Percentiles rank a stretch among this genome's conserved stretches.
Evolutionary conservation across 2,888 invertebrate species (phyloP).

Genomic region (Charanyca ferruginea): DNA sequence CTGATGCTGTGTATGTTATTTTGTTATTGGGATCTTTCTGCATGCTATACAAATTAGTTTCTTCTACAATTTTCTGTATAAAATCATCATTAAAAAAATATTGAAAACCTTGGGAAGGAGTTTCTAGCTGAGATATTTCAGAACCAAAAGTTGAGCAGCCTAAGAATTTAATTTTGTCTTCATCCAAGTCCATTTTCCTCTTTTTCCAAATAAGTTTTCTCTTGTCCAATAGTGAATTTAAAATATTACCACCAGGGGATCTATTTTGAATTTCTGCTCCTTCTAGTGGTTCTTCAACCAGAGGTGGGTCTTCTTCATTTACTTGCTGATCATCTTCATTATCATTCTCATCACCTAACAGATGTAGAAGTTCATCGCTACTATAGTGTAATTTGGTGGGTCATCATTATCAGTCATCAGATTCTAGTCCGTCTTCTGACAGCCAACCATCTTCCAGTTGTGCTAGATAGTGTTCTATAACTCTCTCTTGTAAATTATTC

Average conservation of each 20-base stretch:
- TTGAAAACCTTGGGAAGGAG: slow-evolving; percentile 23
- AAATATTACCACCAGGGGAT: slow-evolving; percentile 24
- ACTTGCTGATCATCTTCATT: slow-evolving; percentile 41
- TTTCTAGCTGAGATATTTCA: slow-evolving; percentile 7
- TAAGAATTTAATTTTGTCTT: slow-evolving; percentile 66
- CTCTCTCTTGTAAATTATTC: slow-evolving; percentile 27
- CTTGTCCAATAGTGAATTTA: slow-evolving; percentile 66
- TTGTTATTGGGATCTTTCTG: slow-evolving; percentile 39
- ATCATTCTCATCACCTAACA: slow-evolving; percentile 38
- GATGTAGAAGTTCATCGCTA: slow-evolving; percentile 61
- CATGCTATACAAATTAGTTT: slow-evolving; percentile 35
- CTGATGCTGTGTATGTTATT: slow-evolving; percentile 30
- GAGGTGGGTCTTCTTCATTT: slow-evolving; percentile 45
- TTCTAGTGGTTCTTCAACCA: slow-evolving; percentile 45
- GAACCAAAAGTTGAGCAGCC: slow-evolving; percentile 4
- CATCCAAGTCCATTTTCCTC: slow-evolving; percentile 66
- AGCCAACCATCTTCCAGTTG: slow-evolving; percentile 68
- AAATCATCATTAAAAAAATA: slow-evolving; percentile 51
- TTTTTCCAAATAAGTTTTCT: slow-evolving; percentile 71
- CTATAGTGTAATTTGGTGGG: slow-evolving; percentile 57
- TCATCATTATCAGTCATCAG: slow-evolving; percentile 67
- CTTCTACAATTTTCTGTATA: slow-evolving; percentile 7
- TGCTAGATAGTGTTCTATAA: slow-evolving; percentile 57
- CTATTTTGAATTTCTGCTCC: slow-evolving; percentile 40
- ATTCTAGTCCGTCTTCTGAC: slow-evolving; percentile 68